Evolutionary conservation across 2,113 vertebrate genomes (phyloP), one percentile per base, ranked within the genome.

Genomic region (Mus spicilegus): DNA sequence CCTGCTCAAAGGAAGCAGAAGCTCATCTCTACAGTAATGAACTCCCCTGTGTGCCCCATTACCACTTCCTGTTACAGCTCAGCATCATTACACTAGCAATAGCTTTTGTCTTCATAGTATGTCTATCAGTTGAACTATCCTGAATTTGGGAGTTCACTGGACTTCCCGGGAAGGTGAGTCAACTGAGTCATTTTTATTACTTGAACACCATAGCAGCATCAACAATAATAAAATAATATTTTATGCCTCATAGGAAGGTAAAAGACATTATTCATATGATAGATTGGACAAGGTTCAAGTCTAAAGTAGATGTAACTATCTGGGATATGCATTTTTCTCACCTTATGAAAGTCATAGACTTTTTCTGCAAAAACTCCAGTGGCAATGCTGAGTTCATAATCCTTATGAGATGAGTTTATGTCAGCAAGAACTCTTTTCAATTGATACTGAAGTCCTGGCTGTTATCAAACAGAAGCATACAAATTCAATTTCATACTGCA

Each of bases 331-430:
- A 42, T 0, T 42, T 80, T 84, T 75, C 97, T 87, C 95, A 98
- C 98, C 93, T 90, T 39, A 61, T 42, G 94, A 94, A 98, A 42
- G 42, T 97, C 96, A 95, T 96, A 97, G 28, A 93, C 51, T 69
- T 97, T 97, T 91, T 98, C 97, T 46, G 63, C 95, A 90, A 97
- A 98, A 61, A 98, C 70, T 33, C 97, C 96, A n/a, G 96, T 98
- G 86, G 61, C 97, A n/a, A 98, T 96, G 72, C 70, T 96, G 86
- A 98, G 93, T 8, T 97, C 87, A 36, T 98, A 98, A 69, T 82
- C 86, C 9, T 96, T 91, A 49, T 96, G 97, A 39, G 84, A 63
- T 89, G 92, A 14, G 26, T 97, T 98, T 95, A 98, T 95, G 33
- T 96, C 85, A 11, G 95, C 78, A 9, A 98, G 97, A 92, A 97